Conservation (phyloP, 2,888 invertebrate genomes). For the Polylopha cassiicola region DNA sequence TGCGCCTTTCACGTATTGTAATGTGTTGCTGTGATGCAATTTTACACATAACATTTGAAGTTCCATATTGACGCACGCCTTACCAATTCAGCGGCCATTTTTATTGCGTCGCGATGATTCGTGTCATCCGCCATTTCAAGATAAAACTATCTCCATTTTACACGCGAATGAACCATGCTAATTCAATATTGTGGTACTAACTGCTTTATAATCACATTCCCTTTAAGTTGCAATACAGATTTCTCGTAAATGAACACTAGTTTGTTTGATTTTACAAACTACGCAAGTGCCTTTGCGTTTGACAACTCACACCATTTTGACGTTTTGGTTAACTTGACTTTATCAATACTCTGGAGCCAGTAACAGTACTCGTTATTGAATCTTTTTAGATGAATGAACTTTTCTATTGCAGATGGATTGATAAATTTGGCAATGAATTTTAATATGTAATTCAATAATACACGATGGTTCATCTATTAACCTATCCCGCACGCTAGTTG, state of each 20-base stretch:
- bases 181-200: conserved; percentile 41
- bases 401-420: conserved; percentile 19
- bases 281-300: conserved; percentile 57
- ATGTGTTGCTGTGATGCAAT: conserved; percentile 26
- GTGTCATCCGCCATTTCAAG: conserved; percentile 77
- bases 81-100: conserved; percentile 75
- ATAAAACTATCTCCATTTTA: conserved; percentile 50
- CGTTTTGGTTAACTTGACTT: conserved; percentile 54
- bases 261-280: conserved; percentile 60
- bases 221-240: conserved; percentile 45
- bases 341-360: conserved; percentile 46
- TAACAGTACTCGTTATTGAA: conserved; percentile 42
- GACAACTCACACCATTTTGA: conserved; percentile 75
- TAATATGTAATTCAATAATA: neutral
- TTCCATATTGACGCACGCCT: conserved; percentile 71
- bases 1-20: conserved; percentile 4
- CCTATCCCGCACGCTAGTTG: no score
- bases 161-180: conserved; percentile 48
- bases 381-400: conserved; percentile 19
- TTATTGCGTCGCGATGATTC: conserved; percentile 76
- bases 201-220: conserved; percentile 50
- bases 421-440: conserved; percentile 27
- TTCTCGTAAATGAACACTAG: conserved; percentile 56
- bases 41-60: conserved; percentile 39
- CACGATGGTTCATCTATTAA: no score